Percentiles rank a stretch among this genome's conserved stretches.
Conservation (phyloP, 92 coral and sea anemone genomes). For the Pocillopora meandrina region DNA sequence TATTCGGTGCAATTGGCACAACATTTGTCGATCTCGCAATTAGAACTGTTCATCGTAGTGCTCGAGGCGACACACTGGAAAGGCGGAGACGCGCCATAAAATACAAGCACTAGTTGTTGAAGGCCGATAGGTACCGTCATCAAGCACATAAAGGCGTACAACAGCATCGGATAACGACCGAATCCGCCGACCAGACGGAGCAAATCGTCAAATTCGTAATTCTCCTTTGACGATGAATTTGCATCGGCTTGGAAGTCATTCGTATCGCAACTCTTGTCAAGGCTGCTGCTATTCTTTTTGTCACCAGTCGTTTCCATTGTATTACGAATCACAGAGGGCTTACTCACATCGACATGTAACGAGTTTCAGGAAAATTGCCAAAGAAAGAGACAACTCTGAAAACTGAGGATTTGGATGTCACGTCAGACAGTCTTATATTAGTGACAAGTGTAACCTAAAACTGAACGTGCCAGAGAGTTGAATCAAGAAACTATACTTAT, state of each 20-base stretch:
- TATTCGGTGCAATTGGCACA: constrained; percentile 72
- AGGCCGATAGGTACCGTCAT: constrained; percentile 78
- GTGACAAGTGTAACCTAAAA: too few relatives aligned
- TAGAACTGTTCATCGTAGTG: constrained; percentile 7
- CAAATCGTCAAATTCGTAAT: constrained; percentile 73
- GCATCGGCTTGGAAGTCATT: neutral
- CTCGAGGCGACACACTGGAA: constrained; percentile 40
- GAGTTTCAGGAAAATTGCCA: too few relatives aligned
- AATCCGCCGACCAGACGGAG: constrained; percentile 74
- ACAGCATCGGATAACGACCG: constrained; percentile 66
- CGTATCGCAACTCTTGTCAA: neutral
- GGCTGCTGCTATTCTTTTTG: neutral
- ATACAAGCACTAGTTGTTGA: constrained; percentile 72
- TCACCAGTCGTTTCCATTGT: neutral
- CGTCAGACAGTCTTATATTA: too few relatives aligned
- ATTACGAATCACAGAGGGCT: neutral
- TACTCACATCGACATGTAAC: neutral
- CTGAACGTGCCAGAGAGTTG: too few relatives aligned
- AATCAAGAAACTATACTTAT: too few relatives aligned
- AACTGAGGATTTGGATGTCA: too few relatives aligned
- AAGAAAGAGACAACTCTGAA: too few relatives aligned
- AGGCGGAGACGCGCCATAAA: constrained; percentile 73
- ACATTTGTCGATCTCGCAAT: constrained; percentile 58
- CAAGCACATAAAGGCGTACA: constrained; percentile 74
- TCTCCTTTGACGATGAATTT: constrained; percentile 2